These are phyloP conservation scores for Enteromius anoplus DNA, from an alignment of 2,797 vertebrate species.

Conservation along the genomic window DNA sequence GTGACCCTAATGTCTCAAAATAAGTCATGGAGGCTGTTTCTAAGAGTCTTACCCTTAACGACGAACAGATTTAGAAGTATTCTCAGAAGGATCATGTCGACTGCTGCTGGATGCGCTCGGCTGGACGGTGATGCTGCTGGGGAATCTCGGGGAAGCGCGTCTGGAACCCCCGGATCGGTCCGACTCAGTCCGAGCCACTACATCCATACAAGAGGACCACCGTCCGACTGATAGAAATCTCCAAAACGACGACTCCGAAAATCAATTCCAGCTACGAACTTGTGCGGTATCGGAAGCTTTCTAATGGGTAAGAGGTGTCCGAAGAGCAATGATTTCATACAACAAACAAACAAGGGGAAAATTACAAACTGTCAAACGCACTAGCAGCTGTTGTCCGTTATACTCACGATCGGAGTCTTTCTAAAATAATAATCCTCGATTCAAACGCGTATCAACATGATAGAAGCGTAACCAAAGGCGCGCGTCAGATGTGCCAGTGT, in stretches of 20 bases:
- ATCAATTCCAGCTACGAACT: slow-evolving; percentile 43
- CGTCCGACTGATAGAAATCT: slow-evolving; percentile 42
- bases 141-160: slow-evolving; percentile 52
- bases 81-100: slow-evolving; percentile 70
- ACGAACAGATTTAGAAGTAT: slow-evolving; percentile 65
- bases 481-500: slow-evolving; percentile 33
- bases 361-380: slow-evolving; percentile 18
- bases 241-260: slow-evolving; percentile 26
- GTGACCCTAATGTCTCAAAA: slow-evolving; percentile 34
- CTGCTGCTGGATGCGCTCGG: slow-evolving; percentile 41
- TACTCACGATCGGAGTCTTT: slow-evolving; percentile 12
- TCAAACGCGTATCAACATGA: slow-evolving; percentile 13
- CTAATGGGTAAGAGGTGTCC: slow-evolving; percentile 19
- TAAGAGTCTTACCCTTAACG: slow-evolving; percentile 69
- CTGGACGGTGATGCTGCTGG: slow-evolving; percentile 49
- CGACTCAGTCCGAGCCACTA: slow-evolving; percentile 44
- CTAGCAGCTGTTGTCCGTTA: slow-evolving; percentile 6
- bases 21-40: slow-evolving; percentile 7
- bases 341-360: slow-evolving; percentile 14
- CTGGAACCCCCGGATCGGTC: slow-evolving; percentile 50
- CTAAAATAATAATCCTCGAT: slow-evolving; percentile 38
- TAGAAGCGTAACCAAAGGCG: slow-evolving; percentile 27
- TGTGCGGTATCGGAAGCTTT: slow-evolving; percentile 16
- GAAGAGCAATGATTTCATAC: background rate
- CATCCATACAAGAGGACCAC: slow-evolving; percentile 51